A percentile compares a stretch with the other conserved stretches of the same genome.
Evolutionary conservation across 1,140 invertebrate species (phyloP).

Genomic region (Geopemphigus sp.): DNA sequence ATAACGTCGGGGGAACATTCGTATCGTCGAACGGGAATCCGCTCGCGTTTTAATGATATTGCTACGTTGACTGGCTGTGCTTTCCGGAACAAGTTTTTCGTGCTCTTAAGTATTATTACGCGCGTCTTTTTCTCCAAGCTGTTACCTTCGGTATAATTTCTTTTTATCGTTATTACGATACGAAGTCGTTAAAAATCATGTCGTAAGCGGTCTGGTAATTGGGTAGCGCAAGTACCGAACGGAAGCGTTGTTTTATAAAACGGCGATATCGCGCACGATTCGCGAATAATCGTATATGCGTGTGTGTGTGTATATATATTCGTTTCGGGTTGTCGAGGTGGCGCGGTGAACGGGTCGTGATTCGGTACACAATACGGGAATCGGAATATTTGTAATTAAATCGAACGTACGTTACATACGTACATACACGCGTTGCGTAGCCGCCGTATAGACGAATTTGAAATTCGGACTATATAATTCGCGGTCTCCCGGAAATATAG

Average conservation of each 20-base stretch:
- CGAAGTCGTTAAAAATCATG: constrained; percentile 37
- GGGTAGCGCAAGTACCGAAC: not conserved
- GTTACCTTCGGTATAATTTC: constrained; percentile 28
- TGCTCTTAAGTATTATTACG: constrained; percentile 20
- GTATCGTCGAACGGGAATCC: not conserved
- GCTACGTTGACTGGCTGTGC: not conserved
- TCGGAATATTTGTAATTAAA: too few species aligned
- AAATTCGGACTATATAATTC: too few species aligned
- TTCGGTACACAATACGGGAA: too few species aligned
- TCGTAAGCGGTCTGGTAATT: constrained; percentile 40
- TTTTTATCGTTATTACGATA: constrained; percentile 23
- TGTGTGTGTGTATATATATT: too few species aligned
- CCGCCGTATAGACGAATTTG: too few species aligned
- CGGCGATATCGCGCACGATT: not conserved
- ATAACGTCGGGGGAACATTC: not conserved
- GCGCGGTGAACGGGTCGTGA: too few species aligned
- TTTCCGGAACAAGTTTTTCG: constrained; percentile 9
- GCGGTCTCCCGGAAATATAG: too few species aligned
- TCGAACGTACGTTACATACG: too few species aligned
- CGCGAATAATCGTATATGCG: not conserved
- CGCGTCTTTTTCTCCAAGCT: constrained; percentile 23
- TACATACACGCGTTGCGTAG: too few species aligned
- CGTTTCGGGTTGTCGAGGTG: too few species aligned
- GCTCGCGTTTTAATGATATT: constrained; percentile 2
- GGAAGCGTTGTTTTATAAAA: constrained; percentile 10